Base-by-base conservation (phyloP, 2,797 vertebrate genomes). In the Notamacropus eugenii region DNA sequence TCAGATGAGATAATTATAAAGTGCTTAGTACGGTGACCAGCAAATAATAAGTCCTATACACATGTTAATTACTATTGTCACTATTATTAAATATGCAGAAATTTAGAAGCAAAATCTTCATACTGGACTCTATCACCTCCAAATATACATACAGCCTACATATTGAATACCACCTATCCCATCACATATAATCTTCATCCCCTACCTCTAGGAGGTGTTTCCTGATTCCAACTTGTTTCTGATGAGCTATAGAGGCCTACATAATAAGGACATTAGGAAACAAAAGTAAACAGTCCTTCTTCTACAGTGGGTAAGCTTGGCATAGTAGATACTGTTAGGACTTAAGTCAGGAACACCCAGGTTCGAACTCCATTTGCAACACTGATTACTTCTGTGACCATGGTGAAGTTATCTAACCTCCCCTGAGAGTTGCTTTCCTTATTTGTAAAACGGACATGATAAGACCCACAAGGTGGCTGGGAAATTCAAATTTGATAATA, bases 401-500 rank as follows among this genome's bases (percentile, higher is more conserved):
- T 93, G 74, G 56, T 4, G 27, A 82, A 1, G 13, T 95, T 82
- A 92, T 40, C 90, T 94, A 34, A 67, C 46, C 40, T 95, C 90
- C 96, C 34, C 82, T 58, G 93, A 92, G 40, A 13, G 1, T 24
- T 46, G n/a, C 1, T 82, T 82, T 82, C n/a, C n/a, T 82, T 46
- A 40, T 74, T 74, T 74, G 67, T 24, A 40, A 74, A 74, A 74
- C 24, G 55, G 13, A 55, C 57, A n/a, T 52, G 87, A 90, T 96
- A 92, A 82, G n/a, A 82, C n/a, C 67, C 67, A 54, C 0, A 92
- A 92, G 19, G 55, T 52, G 34, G 54, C 46, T 93, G 28, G 87
- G 54, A 56, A 93, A 46, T 40, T 94, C 95, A 93, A 96, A 96
- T 92, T 94, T 95, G 91, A 91, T 92, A 91, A 93, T 95, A 55